Evolutionary conservation across 1,140 invertebrate species (phyloP).

Genomic region (Schlechtendalia chinensis): DNA sequence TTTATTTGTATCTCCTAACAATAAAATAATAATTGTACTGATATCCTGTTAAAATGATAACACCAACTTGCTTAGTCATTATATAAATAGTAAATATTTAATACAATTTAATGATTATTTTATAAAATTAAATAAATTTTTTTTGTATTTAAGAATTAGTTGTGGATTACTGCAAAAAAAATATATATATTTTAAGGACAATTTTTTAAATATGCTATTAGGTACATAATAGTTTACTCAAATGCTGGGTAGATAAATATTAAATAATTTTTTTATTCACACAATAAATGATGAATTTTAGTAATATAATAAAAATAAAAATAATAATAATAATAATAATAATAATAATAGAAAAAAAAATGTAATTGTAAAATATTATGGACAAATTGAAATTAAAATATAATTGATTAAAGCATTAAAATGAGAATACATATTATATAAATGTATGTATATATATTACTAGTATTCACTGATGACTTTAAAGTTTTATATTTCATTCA

Average conservation of each 20-base stretch:
- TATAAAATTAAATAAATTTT: no score
- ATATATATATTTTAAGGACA: neutral
- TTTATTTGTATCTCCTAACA: slow-evolving; percentile 14
- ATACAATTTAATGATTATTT: neutral
- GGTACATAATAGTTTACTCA: slow-evolving; percentile 12
- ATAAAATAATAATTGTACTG: slow-evolving; percentile 18
- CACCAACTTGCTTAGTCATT: slow-evolving; percentile 17
- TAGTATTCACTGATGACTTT: slow-evolving; percentile 35
- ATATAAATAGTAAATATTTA: slow-evolving; percentile 1
- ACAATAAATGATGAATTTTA: slow-evolving; percentile 21
- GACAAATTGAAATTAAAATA: slow-evolving; percentile 39
- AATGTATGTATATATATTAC: slow-evolving; percentile 16
- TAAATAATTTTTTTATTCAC: slow-evolving; percentile 44
- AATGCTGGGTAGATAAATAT: neutral
- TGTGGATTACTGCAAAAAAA: neutral
- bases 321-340: slow-evolving; percentile 41
- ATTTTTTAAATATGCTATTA: neutral
- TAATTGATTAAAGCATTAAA: slow-evolving; percentile 36
- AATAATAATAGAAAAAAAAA: slow-evolving; percentile 25
- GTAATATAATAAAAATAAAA: slow-evolving; percentile 41
- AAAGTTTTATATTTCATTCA: slow-evolving; percentile 37
- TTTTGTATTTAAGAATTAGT: no score
- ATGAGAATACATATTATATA: slow-evolving; percentile 27
- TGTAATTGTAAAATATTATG: slow-evolving; percentile 29
- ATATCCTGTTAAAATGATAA: neutral